A percentile compares a stretch with the other conserved stretches of the same genome.
These are phyloP conservation scores for Vimba vimba DNA, from an alignment of 2,113 vertebrate genomes.

Conservation along the genomic window DNA sequence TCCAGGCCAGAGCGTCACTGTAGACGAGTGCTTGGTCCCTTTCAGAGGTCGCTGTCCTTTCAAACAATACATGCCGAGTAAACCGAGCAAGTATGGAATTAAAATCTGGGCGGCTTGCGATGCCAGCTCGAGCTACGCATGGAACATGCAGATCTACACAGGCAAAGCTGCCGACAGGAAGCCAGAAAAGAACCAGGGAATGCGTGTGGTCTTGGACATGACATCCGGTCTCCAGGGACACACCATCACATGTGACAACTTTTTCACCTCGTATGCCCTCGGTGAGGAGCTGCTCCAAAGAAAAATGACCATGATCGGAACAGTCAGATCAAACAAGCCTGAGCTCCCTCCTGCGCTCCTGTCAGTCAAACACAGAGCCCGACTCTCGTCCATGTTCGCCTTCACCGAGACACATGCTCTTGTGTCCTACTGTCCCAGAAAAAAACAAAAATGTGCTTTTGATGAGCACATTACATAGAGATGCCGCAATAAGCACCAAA, in stretches of 20 bases:
- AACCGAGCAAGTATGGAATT: conserved; percentile 27
- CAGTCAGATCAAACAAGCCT: conserved; percentile 1
- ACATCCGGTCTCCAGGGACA: conserved; percentile 11
- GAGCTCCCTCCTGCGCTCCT: conserved; percentile 21
- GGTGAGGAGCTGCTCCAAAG: conserved; percentile 27
- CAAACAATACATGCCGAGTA: conserved; percentile 18
- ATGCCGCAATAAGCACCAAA: too few species aligned
- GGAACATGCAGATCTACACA: conserved; percentile 29
- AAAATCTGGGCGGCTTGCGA: conserved; percentile 16
- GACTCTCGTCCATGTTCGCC: conserved; percentile 21
- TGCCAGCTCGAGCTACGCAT: neutral
- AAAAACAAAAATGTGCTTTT: too few species aligned
- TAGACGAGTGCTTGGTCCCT: conserved; percentile 14
- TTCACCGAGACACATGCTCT: conserved; percentile 17
- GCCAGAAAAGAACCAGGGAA: conserved; percentile 23
- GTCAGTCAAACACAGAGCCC: neutral
- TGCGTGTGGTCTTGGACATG: conserved; percentile 37
- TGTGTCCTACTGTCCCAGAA: too few species aligned
- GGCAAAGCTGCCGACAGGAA: neutral
- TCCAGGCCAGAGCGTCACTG: conserved; percentile 14
- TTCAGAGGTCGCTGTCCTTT: conserved; percentile 42
- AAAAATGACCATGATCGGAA: conserved; percentile 17
- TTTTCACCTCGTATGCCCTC: conserved; percentile 27
- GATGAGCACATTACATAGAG: too few species aligned
- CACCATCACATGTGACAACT: conserved; percentile 24